Evolutionary conservation across 2,888 invertebrate genomes (phyloP), one percentile per base, ranked within the genome.

Genomic region (Endomychus coccineus): DNA sequence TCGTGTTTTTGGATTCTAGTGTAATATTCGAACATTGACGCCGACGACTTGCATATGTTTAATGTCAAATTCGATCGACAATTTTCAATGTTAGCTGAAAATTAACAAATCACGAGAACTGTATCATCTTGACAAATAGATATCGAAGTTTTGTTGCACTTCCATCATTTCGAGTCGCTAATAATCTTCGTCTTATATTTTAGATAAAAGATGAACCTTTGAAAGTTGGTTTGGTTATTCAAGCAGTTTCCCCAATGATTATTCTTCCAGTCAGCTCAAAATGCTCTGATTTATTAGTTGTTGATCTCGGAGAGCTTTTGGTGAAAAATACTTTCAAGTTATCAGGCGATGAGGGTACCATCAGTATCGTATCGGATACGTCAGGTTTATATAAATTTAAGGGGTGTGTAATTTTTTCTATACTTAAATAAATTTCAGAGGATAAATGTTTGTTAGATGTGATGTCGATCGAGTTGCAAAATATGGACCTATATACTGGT

Each of bases 211-310:
- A 57, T 37, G 59, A 64, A 31, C 58, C 56, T 2, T 48, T 57
- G 36, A 67, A 78, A 44, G 61, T 80, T 31, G 67, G 74, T 13
- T 52, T 80, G 49, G 74, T 77, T 55, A 65, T 86, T 43, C 72
- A 78, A 58, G 82, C 83, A 27, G 75, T 75, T 43, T 76, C 90
- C 9, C 91, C 94, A 0, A 80, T 90, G 2, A 83, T 95, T 46
- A 69, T 94, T 33, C 68, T 95, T 43, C 96, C 95, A 0, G 83
- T 89, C 43, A 83, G 85, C 57, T 84, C 87, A 15, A 75, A 78
- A 45, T 81, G 84, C 15, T 77, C 80, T 17, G 77, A 80, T 48
- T 73, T 90, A 38, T 74, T 95, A 16, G 79, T 89, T 9, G 80
- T 83, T 2, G 83, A 92, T 61, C 73, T 95, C 19, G 84, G 84